phyloP scores from a whole-genome alignment of 2,113 vertebrate species.

The Syngnathus typhle region DNA sequence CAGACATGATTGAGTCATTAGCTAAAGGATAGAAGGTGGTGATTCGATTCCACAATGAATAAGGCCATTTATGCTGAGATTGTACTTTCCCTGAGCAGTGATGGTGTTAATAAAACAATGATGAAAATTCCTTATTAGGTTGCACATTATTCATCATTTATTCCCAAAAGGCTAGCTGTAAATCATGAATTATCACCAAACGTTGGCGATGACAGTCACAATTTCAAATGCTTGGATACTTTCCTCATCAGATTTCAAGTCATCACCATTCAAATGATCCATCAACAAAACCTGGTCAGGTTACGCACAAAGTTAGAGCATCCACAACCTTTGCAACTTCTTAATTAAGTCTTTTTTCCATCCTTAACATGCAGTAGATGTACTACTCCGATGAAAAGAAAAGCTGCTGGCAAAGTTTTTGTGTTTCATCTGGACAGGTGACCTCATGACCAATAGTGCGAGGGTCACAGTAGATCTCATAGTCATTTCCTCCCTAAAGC shows the following conservation, averaged over 20 bases:
- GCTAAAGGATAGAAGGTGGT: neutral
- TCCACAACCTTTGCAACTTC: neutral
- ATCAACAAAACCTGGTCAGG: neutral
- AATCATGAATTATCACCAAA: neutral
- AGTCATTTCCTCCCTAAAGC: constrained; percentile 66
- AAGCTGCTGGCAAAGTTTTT: constrained; percentile 40
- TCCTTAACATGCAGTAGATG: neutral
- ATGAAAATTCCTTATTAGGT: neutral
- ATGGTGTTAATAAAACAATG: neutral
- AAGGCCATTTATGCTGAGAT: neutral
- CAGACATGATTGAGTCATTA: neutral
- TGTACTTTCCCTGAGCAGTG: neutral
- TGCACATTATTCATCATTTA: neutral
- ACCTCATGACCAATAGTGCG: constrained; percentile 62
- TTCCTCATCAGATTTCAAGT: neutral
- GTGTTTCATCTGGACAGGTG: constrained; percentile 43
- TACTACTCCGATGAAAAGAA: constrained; percentile 45
- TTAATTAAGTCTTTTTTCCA: neutral
- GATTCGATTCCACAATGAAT: neutral
- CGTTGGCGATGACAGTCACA: neutral
- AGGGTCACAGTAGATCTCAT: constrained; percentile 60
- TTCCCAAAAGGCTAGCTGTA: neutral
- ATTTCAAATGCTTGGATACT: neutral
- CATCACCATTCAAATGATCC: neutral
- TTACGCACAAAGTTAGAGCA: neutral